Percentiles rank a stretch among this genome's conserved stretches.
Conservation (phyloP, 1,140 invertebrate genomes). For the Heliconius melpomene region DNA sequence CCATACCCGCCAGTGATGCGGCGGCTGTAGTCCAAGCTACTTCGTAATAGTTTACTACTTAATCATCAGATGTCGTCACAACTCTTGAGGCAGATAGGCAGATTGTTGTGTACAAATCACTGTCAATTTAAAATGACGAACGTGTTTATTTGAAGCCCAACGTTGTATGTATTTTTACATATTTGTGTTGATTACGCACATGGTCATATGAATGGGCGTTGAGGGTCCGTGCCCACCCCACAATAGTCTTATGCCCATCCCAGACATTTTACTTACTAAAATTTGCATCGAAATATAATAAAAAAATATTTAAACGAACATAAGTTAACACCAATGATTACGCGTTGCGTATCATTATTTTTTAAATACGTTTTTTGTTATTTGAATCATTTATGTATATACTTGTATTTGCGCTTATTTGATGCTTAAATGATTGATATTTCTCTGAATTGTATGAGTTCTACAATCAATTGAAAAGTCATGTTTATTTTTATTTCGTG, state of each 20-base stretch:
- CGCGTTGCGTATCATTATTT: too few relatives aligned
- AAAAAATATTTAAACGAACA: too few relatives aligned
- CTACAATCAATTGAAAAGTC: background rate
- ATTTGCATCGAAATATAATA: too few relatives aligned
- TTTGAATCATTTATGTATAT: too few relatives aligned
- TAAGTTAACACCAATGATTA: too few relatives aligned
- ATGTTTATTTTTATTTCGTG: conserved; percentile 4
- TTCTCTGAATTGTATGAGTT: background rate
- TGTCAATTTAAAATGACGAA: background rate
- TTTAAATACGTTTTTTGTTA: too few relatives aligned
- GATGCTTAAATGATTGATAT: background rate
- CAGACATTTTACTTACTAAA: too few relatives aligned
- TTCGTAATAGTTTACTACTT: conserved; percentile 29
- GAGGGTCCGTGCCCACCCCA: too few relatives aligned
- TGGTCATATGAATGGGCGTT: background rate
- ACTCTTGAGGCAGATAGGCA: conserved; percentile 19
- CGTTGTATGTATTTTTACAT: background rate
- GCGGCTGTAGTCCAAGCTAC: conserved; percentile 17
- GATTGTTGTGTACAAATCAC: conserved; percentile 6
- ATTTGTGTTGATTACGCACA: background rate
- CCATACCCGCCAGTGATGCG: background rate
- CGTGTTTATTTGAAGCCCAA: background rate
- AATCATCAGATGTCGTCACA: conserved; percentile 27
- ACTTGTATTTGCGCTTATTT: background rate
- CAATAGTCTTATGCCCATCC: too few relatives aligned